phyloP scores from a whole-genome alignment of 1,140 invertebrate species.

The Pseudobourletiella spinata region DNA sequence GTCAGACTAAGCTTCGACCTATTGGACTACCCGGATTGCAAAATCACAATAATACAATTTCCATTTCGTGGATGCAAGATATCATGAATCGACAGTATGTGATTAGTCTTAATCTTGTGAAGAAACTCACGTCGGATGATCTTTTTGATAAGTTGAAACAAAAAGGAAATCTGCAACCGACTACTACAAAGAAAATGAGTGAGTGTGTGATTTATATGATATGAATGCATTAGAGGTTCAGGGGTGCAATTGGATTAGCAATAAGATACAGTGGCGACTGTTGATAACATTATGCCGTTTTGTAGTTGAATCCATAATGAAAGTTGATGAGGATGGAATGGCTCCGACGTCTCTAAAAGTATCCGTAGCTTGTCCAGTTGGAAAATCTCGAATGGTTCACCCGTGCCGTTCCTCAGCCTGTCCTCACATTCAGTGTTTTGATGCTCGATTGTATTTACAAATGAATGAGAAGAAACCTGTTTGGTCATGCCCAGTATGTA shows the following conservation, averaged over 20 bases:
- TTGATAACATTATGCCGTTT: conserved; percentile 90
- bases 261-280: conserved; percentile 66
- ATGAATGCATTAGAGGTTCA: conserved; percentile 19
- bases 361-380: conserved; percentile 77
- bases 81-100: conserved; percentile 50
- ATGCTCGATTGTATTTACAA: conserved; percentile 85
- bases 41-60: conserved; percentile 58
- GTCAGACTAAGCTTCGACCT: conserved; percentile 78
- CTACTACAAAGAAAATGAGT: conserved; percentile 83
- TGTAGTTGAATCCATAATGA: conserved; percentile 84
- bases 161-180: conserved; percentile 77
- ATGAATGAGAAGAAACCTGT: conserved; percentile 98
- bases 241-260: background rate
- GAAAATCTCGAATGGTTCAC: conserved; percentile 86
- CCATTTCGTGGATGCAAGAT: conserved; percentile 81
- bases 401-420: conserved; percentile 85
- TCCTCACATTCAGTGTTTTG: conserved; percentile 95
- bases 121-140: conserved; percentile 72
- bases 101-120: conserved; percentile 63
- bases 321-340: conserved; percentile 37
- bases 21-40: conserved; percentile 46
- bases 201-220: conserved; percentile 44
- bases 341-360: conserved; percentile 44
- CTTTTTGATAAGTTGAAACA: conserved; percentile 71
- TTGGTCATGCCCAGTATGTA: conserved; percentile 97